A percentile compares a stretch with the other conserved stretches of the same genome.
These are phyloP conservation scores for Tenualosa thibaudeaui DNA, from an alignment of 2,797 vertebrate species.

Conservation along the genomic window DNA sequence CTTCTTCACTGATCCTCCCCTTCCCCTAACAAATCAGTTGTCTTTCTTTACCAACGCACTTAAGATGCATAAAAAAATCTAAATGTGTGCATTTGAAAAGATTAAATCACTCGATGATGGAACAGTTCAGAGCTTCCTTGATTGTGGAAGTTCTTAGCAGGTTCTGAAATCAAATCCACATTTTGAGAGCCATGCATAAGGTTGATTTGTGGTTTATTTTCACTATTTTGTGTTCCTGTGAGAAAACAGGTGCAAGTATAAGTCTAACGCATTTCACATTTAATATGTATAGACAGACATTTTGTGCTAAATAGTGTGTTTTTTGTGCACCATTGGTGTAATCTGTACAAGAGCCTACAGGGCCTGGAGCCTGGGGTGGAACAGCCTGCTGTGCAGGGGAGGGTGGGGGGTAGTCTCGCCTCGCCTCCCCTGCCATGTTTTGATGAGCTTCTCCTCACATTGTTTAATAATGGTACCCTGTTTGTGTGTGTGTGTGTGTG, in stretches of 20 bases:
- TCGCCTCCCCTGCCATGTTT: conserved; percentile 50
- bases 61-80: conserved; percentile 33
- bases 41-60: not conserved
- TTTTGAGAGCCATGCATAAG: not conserved
- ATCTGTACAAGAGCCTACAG: conserved; percentile 66
- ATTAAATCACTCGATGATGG: not conserved
- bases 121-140: not conserved
- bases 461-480: conserved; percentile 45
- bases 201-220: not conserved
- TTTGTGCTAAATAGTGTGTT: conserved; percentile 72
- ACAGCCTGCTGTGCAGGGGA: conserved; percentile 62
- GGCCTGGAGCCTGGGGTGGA: conserved; percentile 58
- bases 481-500: conserved; percentile 38
- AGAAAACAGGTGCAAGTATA: conserved; percentile 18
- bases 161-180: not conserved
- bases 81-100: conserved; percentile 21
- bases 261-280: not conserved
- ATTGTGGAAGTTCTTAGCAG: not conserved
- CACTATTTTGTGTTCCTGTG: not conserved
- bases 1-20: not conserved
- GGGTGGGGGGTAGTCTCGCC: not conserved
- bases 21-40: not conserved
- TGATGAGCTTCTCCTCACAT: conserved; percentile 37
- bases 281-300: conserved; percentile 72
- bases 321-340: conserved; percentile 76